A percentile compares a stretch with the other conserved stretches of the same genome.
Evolutionary conservation across 2,113 vertebrate species (phyloP).

Genomic region (Gasterosteus aculeatus): DNA sequence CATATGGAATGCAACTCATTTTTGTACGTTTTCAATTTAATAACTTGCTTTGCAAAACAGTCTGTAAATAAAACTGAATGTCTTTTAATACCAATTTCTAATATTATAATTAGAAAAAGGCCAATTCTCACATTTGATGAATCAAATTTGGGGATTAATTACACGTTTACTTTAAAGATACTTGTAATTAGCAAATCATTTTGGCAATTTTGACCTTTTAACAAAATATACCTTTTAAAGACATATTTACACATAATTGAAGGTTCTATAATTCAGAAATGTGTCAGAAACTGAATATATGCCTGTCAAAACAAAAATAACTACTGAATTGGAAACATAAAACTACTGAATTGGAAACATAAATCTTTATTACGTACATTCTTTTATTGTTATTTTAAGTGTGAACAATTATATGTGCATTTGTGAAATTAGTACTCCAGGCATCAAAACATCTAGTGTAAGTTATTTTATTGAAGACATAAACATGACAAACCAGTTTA

Average conservation of each 20-base stretch:
- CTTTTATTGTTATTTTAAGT: background rate
- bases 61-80: background rate
- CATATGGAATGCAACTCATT: background rate
- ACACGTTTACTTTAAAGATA: too few relatives aligned
- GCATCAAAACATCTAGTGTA: background rate
- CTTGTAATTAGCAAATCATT: background rate
- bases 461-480: slow-evolving; percentile 54
- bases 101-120: too few relatives aligned
- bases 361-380: background rate
- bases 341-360: background rate
- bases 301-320: background rate
- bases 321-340: background rate
- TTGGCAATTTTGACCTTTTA: background rate
- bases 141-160: background rate
- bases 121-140: background rate
- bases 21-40: background rate
- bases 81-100: too few relatives aligned
- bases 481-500: slow-evolving; percentile 40
- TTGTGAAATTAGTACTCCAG: background rate
- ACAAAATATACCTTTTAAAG: background rate
- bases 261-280: background rate
- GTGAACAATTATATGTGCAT: background rate
- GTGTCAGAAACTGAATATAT: background rate
- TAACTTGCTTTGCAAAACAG: background rate
- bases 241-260: background rate